Evolutionary conservation across 2,888 invertebrate species (phyloP).

Genomic region (Limnephilus auricula): DNA sequence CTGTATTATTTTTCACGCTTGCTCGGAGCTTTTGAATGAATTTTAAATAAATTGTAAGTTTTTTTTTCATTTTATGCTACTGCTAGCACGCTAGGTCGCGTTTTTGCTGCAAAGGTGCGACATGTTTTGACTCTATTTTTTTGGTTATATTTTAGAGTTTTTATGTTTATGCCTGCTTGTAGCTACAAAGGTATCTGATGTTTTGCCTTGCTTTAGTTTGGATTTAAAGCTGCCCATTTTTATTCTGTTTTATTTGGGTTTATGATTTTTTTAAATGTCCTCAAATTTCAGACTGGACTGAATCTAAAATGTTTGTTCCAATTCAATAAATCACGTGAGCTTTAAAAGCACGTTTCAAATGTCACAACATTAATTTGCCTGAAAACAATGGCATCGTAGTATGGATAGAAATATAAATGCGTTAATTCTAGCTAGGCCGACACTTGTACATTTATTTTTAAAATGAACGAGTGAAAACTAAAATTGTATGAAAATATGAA

Average conservation of each 20-base stretch:
- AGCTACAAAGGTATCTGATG: neutral
- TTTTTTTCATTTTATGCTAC: neutral
- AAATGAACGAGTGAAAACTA: too few species aligned
- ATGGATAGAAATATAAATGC: too few species aligned
- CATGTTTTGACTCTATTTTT: neutral
- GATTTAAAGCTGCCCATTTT: neutral
- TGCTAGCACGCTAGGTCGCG: neutral
- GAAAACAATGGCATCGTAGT: too few species aligned
- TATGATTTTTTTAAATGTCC: neutral
- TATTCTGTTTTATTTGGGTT: neutral
- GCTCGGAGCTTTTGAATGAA: neutral
- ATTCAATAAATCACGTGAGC: too few species aligned
- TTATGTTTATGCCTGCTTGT: neutral
- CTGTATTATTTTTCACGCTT: neutral
- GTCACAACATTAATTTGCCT: too few species aligned
- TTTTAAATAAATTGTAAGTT: constrained; percentile 4
- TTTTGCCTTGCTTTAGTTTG: neutral
- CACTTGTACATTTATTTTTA: too few species aligned
- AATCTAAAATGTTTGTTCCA: too few species aligned
- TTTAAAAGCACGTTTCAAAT: too few species aligned
- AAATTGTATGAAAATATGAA: too few species aligned
- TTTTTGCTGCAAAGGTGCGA: neutral
- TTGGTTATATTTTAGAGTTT: neutral
- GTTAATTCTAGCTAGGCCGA: too few species aligned
- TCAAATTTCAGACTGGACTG: neutral